phyloP scores from a whole-genome alignment of 2,888 invertebrate species.

The Trichopria drosophilae region DNA sequence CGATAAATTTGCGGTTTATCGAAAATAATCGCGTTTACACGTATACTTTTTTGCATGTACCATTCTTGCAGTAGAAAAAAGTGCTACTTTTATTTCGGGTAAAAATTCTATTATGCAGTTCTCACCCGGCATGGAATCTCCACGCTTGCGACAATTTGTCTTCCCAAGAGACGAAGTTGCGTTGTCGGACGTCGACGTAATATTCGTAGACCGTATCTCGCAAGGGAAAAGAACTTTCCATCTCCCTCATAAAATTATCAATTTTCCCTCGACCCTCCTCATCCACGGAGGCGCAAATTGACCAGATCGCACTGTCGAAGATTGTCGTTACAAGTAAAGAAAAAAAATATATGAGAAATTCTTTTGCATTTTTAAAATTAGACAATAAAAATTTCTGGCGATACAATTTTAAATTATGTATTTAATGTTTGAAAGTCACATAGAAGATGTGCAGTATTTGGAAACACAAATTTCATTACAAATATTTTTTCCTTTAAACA shows the following conservation, averaged over 20 bases:
- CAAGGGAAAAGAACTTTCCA: constrained; percentile 79
- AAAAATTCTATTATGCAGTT: constrained; percentile 68
- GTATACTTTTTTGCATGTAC: too few species aligned
- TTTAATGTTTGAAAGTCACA: background rate
- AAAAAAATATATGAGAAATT: background rate
- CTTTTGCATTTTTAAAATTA: background rate
- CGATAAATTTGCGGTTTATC: too few species aligned
- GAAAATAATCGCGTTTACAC: too few species aligned
- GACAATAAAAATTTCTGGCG: background rate
- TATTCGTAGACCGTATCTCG: constrained; percentile 90
- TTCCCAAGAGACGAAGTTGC: constrained; percentile 78
- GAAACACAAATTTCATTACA: too few species aligned
- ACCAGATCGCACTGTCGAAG: constrained; percentile 74
- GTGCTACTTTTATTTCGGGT: constrained; percentile 83
- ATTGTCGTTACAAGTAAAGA: background rate
- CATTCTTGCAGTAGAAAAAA: constrained; percentile 84
- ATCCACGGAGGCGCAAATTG: constrained; percentile 79
- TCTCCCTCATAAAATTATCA: constrained; percentile 78
- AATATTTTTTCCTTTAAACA: constrained; percentile 7
- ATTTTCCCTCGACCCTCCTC: constrained; percentile 76
- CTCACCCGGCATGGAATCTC: constrained; percentile 70
- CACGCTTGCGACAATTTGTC: constrained; percentile 74
- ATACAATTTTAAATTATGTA: background rate
- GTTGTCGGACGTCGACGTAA: constrained; percentile 75
- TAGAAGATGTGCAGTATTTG: background rate